These are phyloP conservation scores for Eubucco bourcierii DNA, from an alignment of 2,113 vertebrate species.

Conservation along the genomic window DNA sequence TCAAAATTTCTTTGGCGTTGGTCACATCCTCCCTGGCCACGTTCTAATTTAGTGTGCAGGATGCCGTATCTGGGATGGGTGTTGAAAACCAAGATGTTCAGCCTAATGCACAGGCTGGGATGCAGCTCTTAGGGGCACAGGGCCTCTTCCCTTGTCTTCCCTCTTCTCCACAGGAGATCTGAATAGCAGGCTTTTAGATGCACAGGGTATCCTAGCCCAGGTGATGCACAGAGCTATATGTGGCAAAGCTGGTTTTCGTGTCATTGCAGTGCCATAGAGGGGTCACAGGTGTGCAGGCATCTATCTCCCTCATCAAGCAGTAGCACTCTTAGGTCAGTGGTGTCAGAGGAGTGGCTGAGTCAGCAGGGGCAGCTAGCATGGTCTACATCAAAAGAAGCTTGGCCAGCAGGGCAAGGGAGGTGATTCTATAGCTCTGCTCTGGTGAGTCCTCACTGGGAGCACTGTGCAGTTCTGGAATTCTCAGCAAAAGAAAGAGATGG, in stretches of 20 bases:
- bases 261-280: background rate
- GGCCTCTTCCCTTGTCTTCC: accelerated
- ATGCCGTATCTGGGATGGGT: background rate
- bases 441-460: too few relatives aligned
- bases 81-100: background rate
- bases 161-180: background rate
- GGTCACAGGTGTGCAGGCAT: background rate
- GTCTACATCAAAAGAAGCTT: background rate
- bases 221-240: accelerated
- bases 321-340: accelerated
- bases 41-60: constrained; percentile 2
- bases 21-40: background rate
- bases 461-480: too few relatives aligned
- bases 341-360: background rate
- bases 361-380: background rate
- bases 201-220: accelerated
- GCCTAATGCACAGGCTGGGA: background rate
- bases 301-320: background rate
- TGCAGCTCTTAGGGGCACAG: background rate
- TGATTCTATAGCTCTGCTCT: background rate
- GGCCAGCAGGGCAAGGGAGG: background rate
- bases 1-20: constrained; percentile 1
- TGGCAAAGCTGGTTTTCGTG: background rate
- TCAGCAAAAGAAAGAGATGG: too few relatives aligned
- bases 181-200: background rate